Evolutionary conservation across 2,888 invertebrate genomes (phyloP).

Genomic region (Netelia fuscicornis): DNA sequence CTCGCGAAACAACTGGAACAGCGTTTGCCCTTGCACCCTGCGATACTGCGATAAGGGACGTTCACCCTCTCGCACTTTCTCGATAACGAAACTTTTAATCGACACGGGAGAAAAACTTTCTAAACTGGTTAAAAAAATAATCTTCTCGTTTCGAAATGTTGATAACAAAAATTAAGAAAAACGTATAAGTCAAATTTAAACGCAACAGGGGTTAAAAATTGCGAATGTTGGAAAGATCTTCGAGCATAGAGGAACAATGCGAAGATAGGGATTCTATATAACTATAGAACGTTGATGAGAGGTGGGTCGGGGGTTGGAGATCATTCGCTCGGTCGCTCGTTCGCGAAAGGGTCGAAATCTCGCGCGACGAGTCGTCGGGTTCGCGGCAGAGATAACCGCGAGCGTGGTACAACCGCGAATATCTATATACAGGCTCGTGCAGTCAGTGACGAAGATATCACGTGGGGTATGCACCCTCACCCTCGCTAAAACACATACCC

Average conservation of each 20-base stretch:
- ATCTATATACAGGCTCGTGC: conserved; percentile 17
- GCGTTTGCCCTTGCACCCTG: conserved; percentile 80
- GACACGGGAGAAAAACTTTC: conserved; percentile 1
- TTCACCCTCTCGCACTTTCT: conserved; percentile 37
- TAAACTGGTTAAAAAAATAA: not conserved
- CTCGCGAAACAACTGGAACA: conserved; percentile 80
- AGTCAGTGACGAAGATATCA: conserved; percentile 60
- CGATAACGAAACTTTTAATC: conserved; percentile 21
- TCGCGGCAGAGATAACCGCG: conserved; percentile 60
- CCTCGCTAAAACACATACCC: conserved; percentile 59
- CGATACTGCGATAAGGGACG: conserved; percentile 82
- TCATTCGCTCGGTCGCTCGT: conserved; percentile 54
- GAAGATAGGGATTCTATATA: conserved; percentile 36
- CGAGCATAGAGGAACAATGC: conserved; percentile 56
- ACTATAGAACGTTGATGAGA: conserved; percentile 23
- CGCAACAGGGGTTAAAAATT: conserved; percentile 24
- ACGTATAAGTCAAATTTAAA: not conserved
- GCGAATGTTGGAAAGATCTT: conserved; percentile 35
- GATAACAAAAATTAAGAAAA: not conserved
- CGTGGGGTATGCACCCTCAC: conserved; percentile 47
- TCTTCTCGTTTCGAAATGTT: not conserved
- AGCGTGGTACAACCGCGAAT: conserved; percentile 8
- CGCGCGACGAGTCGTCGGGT: conserved; percentile 48
- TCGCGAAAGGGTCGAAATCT: conserved; percentile 61
- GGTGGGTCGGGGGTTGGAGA: conserved; percentile 34